A percentile compares a stretch with the other conserved stretches of the same genome.
Evolutionary conservation across 2,888 invertebrate genomes (phyloP).

Genomic region (Diarsia brunnea): DNA sequence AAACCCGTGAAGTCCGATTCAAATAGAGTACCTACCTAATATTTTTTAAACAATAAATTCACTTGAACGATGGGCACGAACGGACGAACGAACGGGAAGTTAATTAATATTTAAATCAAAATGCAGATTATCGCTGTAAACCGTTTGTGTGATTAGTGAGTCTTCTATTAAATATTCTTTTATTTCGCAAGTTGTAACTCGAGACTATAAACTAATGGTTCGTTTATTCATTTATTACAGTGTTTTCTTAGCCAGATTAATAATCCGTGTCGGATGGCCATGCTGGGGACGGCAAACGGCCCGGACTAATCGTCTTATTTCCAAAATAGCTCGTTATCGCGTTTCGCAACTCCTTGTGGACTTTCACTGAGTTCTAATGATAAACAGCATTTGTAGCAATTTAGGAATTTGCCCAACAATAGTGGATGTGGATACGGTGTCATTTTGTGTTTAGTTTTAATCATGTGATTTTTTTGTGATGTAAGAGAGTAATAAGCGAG

Average conservation of each 20-base stretch:
- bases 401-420: slow-evolving; percentile 22
- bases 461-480: slow-evolving; percentile 56
- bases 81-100: too few species aligned
- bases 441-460: slow-evolving; percentile 48
- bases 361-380: slow-evolving; percentile 58
- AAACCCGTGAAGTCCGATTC: too few species aligned
- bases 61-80: too few species aligned
- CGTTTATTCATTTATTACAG: slow-evolving; percentile 17
- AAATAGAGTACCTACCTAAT: too few species aligned
- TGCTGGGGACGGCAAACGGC: slow-evolving; percentile 43
- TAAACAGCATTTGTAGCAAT: slow-evolving; percentile 38
- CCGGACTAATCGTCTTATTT: slow-evolving; percentile 63
- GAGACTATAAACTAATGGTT: slow-evolving; percentile 43
- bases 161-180: slow-evolving; percentile 7
- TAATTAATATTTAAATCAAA: too few species aligned
- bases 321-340: slow-evolving; percentile 61
- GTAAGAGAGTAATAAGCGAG: slow-evolving; percentile 51
- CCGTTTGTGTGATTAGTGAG: background rate
- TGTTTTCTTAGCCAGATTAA: slow-evolving; percentile 64
- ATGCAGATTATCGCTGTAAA: background rate
- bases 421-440: slow-evolving; percentile 21
- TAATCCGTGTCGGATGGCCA: slow-evolving; percentile 63
- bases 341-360: slow-evolving; percentile 51
- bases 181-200: slow-evolving; percentile 24
- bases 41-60: too few species aligned